These are phyloP conservation scores for Palloptera scutellata DNA, from an alignment of 2,888 invertebrate species.

Conservation along the genomic window DNA sequence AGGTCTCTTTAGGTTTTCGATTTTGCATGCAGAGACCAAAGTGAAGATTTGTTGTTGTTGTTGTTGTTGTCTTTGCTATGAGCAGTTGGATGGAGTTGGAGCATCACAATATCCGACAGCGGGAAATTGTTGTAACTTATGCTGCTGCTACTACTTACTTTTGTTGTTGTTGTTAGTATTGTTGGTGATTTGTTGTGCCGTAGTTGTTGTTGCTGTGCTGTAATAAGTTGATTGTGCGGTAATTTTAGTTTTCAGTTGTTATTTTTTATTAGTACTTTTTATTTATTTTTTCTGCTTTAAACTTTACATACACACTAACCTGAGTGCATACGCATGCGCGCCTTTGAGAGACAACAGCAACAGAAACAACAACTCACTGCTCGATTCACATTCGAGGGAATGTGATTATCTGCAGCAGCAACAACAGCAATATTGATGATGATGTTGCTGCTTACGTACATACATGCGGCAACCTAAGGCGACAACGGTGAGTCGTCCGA, in stretches of 20 bases:
- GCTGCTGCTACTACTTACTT: neutral
- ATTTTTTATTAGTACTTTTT: slow-evolving; percentile 5
- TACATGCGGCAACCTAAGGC: no score
- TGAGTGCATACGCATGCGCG: no score
- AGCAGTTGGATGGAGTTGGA: slow-evolving; percentile 29
- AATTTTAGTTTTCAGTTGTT: slow-evolving; percentile 53
- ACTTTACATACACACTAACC: neutral
- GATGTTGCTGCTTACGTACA: neutral
- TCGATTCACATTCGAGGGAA: slow-evolving; percentile 1
- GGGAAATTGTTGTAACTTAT: slow-evolving; percentile 45
- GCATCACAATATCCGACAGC: slow-evolving; percentile 48
- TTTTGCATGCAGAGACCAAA: no score
- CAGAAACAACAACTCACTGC: slow-evolving; percentile 10
- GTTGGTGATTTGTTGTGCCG: slow-evolving; percentile 23
- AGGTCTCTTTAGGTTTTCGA: no score
- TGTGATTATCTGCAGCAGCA: slow-evolving; percentile 3
- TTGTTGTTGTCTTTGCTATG: slow-evolving; percentile 8
- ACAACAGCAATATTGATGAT: slow-evolving; percentile 2
- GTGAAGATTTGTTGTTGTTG: neutral
- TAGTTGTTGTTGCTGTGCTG: slow-evolving; percentile 42
- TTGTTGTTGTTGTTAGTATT: slow-evolving; percentile 20
- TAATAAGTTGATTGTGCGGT: slow-evolving; percentile 59
- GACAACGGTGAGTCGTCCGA: neutral
- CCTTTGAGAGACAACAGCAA: neutral
- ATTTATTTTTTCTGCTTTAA: slow-evolving; percentile 12